Conservation (phyloP, 2,113 vertebrate species). For the Brienomyrus longianalis region DNA sequence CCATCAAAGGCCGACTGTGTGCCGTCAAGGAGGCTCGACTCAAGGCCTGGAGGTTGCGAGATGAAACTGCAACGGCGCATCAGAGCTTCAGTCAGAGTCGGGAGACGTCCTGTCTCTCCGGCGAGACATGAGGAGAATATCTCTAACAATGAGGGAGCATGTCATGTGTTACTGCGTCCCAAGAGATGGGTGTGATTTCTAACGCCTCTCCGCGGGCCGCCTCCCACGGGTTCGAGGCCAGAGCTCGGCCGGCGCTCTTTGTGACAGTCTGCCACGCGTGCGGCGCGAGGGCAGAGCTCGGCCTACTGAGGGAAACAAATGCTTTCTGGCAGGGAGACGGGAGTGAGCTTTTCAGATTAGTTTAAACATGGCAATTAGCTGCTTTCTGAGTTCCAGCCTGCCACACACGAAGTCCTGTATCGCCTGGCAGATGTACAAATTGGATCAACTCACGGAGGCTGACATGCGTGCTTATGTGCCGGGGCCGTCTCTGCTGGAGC, state of each 20-base stretch:
- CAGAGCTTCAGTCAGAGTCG: not conserved
- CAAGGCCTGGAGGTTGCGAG: not conserved
- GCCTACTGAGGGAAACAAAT: constrained; percentile 8
- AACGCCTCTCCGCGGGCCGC: not conserved
- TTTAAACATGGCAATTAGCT: constrained; percentile 26
- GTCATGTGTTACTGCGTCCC: not conserved
- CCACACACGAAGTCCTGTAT: not conserved
- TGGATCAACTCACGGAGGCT: not conserved
- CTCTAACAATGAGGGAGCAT: not conserved
- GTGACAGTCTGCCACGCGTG: not conserved
- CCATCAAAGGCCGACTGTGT: not conserved
- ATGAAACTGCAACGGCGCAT: not conserved
- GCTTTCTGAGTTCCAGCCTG: constrained; percentile 12
- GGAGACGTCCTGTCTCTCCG: not conserved
- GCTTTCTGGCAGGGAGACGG: not conserved
- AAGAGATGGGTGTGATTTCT: not conserved
- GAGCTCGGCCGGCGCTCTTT: not conserved
- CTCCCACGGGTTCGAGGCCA: not conserved
- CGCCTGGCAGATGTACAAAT: constrained; percentile 6
- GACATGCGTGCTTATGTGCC: not conserved
- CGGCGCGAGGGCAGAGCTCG: not conserved
- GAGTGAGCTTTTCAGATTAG: constrained; percentile 14
- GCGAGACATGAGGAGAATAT: not conserved
- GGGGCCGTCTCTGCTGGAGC: not conserved
- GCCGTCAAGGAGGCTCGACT: not conserved